Conservation (phyloP, 53 echinoderm and acorn worm genomes). For the Paelopatides confundens region DNA sequence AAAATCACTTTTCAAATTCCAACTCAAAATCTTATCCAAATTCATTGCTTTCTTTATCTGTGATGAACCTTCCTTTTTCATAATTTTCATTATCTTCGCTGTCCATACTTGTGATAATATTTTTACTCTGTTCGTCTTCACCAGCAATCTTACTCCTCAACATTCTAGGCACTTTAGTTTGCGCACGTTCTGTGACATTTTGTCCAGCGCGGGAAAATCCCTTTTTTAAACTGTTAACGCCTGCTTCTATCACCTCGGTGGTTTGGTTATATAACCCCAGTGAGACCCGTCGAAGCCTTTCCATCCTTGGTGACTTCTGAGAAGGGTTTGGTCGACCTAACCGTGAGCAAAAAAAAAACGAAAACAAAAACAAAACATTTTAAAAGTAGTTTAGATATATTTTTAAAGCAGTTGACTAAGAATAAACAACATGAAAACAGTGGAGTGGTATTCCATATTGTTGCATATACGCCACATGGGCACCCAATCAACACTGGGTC, state of each 20-base stretch:
- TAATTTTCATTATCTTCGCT: conserved; percentile 10
- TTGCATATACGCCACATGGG: too few relatives aligned
- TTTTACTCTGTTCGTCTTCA: conserved; percentile 29
- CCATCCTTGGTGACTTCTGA: conserved; percentile 40
- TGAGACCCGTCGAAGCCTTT: conserved; percentile 24
- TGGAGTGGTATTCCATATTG: too few relatives aligned
- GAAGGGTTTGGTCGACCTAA: not conserved
- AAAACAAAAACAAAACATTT: too few relatives aligned
- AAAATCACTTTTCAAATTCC: too few relatives aligned
- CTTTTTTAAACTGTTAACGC: conserved; percentile 30
- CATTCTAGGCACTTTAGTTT: conserved; percentile 24
- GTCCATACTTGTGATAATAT: conserved; percentile 43
- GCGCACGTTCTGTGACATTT: conserved; percentile 30
- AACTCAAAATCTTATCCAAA: conserved; percentile 26
- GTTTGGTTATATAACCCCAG: conserved; percentile 41
- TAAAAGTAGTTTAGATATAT: too few relatives aligned
- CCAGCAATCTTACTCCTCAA: conserved; percentile 5
- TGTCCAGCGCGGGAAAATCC: conserved; percentile 49
- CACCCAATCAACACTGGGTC: too few relatives aligned
- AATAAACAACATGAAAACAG: too few relatives aligned
- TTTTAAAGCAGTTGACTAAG: too few relatives aligned
- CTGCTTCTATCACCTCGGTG: conserved; percentile 34
- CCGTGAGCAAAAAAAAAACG: not conserved
- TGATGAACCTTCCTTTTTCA: conserved; percentile 9
- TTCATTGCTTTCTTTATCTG: conserved; percentile 20